These are phyloP conservation scores for Cataglyphis livida DNA, from an alignment of 2,888 invertebrate species.

Conservation along the genomic window DNA sequence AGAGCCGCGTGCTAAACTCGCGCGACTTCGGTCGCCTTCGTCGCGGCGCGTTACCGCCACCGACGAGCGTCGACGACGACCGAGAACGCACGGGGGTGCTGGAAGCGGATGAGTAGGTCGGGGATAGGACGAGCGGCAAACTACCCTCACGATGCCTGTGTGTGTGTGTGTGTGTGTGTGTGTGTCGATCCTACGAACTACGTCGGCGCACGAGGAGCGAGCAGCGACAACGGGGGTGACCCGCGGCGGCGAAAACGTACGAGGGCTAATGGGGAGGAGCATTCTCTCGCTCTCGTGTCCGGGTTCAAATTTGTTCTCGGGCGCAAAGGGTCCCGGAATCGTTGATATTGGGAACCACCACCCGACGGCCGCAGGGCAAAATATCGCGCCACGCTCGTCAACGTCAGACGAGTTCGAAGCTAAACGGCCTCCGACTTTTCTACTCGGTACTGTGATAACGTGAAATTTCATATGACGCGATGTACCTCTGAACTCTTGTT, in stretches of 20 bases:
- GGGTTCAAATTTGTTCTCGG: conserved; percentile 49
- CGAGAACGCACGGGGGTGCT: conserved; percentile 36
- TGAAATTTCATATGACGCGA: conserved; percentile 14
- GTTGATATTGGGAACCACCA: conserved; percentile 11
- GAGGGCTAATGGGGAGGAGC: conserved; percentile 39
- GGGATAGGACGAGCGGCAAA: conserved; percentile 43
- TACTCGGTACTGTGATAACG: neutral
- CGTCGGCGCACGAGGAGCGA: conserved; percentile 50
- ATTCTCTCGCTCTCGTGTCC: conserved; percentile 32
- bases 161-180: conserved; percentile 31
- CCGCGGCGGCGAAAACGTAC: conserved; percentile 57
- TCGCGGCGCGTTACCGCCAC: conserved; percentile 43
- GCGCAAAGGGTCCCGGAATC: conserved; percentile 5
- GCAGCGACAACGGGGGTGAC: conserved; percentile 30
- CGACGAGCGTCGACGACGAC: conserved; percentile 52
- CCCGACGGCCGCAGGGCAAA: neutral
- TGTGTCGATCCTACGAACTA: conserved; percentile 47
- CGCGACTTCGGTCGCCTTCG: conserved; percentile 45
- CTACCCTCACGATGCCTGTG: conserved; percentile 65
- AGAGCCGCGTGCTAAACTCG: conserved; percentile 46
- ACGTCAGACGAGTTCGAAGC: conserved; percentile 12
- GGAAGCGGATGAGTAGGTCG: conserved; percentile 12
- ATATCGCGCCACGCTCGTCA: neutral
- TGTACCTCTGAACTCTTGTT: neutral
- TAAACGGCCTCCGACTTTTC: neutral